Conservation (phyloP, 2,888 invertebrate genomes). For the Lepidochitona cinerea region DNA sequence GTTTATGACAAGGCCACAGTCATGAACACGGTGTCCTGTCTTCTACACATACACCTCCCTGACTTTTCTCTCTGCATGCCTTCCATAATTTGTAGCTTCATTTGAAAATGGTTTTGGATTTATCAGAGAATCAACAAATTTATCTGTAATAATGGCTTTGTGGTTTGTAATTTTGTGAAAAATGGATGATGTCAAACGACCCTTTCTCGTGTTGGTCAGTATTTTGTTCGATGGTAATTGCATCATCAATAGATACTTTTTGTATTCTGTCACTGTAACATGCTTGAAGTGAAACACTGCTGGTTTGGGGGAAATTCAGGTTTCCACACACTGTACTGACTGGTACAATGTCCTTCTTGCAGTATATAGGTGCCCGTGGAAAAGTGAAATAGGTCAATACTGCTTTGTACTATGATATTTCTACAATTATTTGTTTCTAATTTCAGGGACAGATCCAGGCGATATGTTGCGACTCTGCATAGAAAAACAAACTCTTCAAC, state of each 20-base stretch:
- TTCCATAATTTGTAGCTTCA: background rate
- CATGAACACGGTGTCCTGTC: slow-evolving; percentile 23
- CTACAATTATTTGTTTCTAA: background rate
- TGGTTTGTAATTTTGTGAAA: slow-evolving; percentile 12
- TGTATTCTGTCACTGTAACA: too few relatives aligned
- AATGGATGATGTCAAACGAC: slow-evolving; percentile 19
- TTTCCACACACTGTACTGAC: too few relatives aligned
- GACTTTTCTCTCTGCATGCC: background rate
- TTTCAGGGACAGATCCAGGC: slow-evolving; percentile 17
- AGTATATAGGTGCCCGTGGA: too few relatives aligned
- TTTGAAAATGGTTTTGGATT: background rate
- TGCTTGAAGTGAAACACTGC: too few relatives aligned
- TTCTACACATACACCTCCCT: background rate
- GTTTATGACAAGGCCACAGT: slow-evolving; percentile 28
- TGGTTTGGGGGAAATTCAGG: too few relatives aligned
- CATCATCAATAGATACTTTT: too few relatives aligned
- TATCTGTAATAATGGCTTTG: background rate
- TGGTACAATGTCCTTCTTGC: too few relatives aligned
- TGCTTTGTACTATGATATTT: too few relatives aligned
- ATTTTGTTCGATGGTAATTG: background rate
- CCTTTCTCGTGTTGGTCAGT: slow-evolving; percentile 10
- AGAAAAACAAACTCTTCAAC: slow-evolving; percentile 8
- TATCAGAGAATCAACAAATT: background rate
- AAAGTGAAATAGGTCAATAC: too few relatives aligned
- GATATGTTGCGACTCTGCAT: slow-evolving; percentile 17